Base-by-base conservation (phyloP, 1,140 invertebrate species). In the Laupala kohalensis region DNA sequence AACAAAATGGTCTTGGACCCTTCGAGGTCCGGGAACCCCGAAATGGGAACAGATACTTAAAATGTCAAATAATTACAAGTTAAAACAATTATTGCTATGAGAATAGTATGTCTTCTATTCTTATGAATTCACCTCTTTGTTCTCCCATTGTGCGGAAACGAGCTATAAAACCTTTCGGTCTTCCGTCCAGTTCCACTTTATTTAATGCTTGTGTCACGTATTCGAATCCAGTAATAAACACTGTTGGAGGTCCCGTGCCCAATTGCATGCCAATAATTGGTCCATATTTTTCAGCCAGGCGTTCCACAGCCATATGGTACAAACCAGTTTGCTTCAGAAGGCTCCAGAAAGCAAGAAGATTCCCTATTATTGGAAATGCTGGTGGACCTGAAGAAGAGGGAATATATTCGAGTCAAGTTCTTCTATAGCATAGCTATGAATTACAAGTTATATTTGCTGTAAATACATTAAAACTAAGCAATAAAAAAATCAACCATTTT, bases 141-240 rank as follows among this genome's bases (percentile, higher is more conserved):
- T 87, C 84, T 24, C 87, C 88, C 75, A 87, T 86, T 0, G 86
- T 82, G 73, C 89, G 80, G 25, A 88, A 78, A 37, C 82, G 79
- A 73, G 88, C 89, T 76, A 89, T 86, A 74, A 89, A 88, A 67
- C 88, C 88, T 77, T 88, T 84, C 0, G 90, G 90, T 72, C 90
- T 82, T 4, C 86, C 89, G 64, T 88, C 85, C 71, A 91, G 89
- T 65, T 89, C 87, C 6, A 9, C 19, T 9, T 53, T 53, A 13
- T 9, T 13, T 19, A 53, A 4, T 19, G 37, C 37, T 53, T 53
- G 37, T 0, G 9, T 9, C 19, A 53, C 37, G 9, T 53, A 9
- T 1, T 53, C 37, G 19, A 13, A 53, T 9, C 37, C 37, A 9
- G 4, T 13, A 13, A 53, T 4, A 19, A 53, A 53, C 9, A 53